phyloP scores from a whole-genome alignment of 2,888 invertebrate genomes.

The Miltochrista miniata region DNA sequence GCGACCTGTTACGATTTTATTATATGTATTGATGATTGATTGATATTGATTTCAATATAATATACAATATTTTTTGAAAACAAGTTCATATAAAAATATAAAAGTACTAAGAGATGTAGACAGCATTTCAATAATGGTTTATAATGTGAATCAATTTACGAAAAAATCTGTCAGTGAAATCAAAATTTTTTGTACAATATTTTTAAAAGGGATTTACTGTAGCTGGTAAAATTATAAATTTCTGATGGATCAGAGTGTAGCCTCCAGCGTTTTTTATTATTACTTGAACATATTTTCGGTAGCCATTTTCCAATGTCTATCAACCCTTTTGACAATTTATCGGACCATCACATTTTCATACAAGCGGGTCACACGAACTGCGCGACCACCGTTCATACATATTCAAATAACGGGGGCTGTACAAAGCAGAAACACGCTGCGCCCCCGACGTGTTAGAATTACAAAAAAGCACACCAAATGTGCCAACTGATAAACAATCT shows the following conservation, averaged over 20 bases:
- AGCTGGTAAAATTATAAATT: constrained; percentile 12
- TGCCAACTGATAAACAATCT: constrained; percentile 63
- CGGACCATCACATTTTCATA: constrained; percentile 81
- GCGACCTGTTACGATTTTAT: no score
- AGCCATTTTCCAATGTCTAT: constrained; percentile 73
- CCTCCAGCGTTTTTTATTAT: constrained; percentile 56
- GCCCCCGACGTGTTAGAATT: constrained; percentile 73
- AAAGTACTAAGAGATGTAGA: no score
- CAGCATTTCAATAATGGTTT: no score
- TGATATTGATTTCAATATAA: no score
- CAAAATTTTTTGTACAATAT: no score
- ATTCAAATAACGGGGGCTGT: constrained; percentile 73
- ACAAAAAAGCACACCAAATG: constrained; percentile 66
- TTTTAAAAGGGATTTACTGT: no score
- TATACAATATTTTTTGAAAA: no score
- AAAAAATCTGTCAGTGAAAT: no score
- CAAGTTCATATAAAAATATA: no score
- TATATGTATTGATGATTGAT: no score
- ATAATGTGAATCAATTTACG: no score
- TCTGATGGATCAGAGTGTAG: constrained; percentile 47
- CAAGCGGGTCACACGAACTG: constrained; percentile 67
- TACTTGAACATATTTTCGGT: constrained; percentile 61
- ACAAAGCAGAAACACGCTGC: constrained; percentile 75
- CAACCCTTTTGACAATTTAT: constrained; percentile 82
- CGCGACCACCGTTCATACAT: constrained; percentile 73